These are phyloP conservation scores for Cottoperca gobio DNA, from an alignment of 2,797 vertebrate genomes.

Conservation along the genomic window DNA sequence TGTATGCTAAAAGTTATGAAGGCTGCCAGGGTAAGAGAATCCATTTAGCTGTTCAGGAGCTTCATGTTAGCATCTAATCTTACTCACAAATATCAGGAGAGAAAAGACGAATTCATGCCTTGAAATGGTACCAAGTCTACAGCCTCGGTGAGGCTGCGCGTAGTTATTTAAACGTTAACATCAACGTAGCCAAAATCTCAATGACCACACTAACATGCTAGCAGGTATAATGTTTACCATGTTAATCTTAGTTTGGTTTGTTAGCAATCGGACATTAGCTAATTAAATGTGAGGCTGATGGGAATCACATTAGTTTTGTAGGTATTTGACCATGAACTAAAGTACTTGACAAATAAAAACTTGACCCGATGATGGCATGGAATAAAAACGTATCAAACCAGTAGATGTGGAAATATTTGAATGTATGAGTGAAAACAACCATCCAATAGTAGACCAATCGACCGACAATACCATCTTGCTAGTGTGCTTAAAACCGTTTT, in stretches of 20 bases:
- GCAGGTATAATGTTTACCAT: background rate
- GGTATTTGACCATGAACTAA: background rate
- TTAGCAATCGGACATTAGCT: background rate
- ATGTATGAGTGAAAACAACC: background rate
- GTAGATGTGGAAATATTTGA: background rate
- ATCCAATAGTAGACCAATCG: no score
- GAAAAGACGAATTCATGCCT: background rate
- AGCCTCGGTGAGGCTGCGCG: background rate
- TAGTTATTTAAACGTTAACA: background rate
- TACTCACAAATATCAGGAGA: conserved; percentile 12
- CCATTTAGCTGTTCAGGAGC: conserved; percentile 18
- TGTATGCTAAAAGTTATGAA: conserved; percentile 42
- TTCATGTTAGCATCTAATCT: conserved; percentile 22
- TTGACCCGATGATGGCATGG: background rate
- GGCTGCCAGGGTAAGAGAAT: conserved; percentile 6
- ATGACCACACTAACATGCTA: background rate
- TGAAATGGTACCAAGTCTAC: conserved; percentile 1
- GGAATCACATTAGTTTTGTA: background rate
- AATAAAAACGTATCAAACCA: background rate
- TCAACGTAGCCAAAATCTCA: background rate
- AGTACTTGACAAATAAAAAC: background rate
- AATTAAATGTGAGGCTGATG: background rate
- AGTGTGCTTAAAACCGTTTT: background rate
- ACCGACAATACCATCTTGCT: no score
- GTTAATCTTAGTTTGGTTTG: background rate